phyloP scores from a whole-genome alignment of 2,888 invertebrate genomes.

The Dolichopus griseipennis region DNA sequence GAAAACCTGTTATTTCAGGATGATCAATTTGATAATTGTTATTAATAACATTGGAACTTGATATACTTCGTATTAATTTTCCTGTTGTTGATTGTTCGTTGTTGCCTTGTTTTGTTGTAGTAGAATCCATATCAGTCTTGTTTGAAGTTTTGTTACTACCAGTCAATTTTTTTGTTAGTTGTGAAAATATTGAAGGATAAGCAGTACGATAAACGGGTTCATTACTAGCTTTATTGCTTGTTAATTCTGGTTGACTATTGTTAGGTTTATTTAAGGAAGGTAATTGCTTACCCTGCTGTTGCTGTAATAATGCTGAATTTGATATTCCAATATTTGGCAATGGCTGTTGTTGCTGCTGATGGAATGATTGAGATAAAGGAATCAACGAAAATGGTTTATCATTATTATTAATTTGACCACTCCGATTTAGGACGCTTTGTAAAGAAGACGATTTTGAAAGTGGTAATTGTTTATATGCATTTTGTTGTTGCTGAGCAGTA shows the following conservation, averaged over 20 bases:
- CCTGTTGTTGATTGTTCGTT: slow-evolving; percentile 18
- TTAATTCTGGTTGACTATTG: slow-evolving; percentile 40
- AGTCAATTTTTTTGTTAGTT: slow-evolving; percentile 12
- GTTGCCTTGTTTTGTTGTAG: not conserved
- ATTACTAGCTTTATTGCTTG: slow-evolving; percentile 31
- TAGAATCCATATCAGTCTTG: not conserved
- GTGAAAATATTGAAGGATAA: slow-evolving; percentile 37
- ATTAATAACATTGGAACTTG: slow-evolving; percentile 36
- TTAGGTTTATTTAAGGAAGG: not conserved
- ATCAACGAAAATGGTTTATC: not conserved
- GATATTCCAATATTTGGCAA: slow-evolving; percentile 32
- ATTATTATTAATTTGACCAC: slow-evolving; percentile 10
- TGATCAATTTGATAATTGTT: slow-evolving; percentile 20
- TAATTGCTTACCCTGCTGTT: not conserved
- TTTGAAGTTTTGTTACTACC: not conserved
- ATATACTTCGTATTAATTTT: slow-evolving; percentile 38
- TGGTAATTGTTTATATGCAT: slow-evolving; percentile 21
- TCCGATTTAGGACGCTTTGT: slow-evolving; percentile 30
- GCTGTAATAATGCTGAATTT: slow-evolving; percentile 26
- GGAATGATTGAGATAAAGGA: slow-evolving; percentile 2
- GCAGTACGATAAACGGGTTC: not conserved
- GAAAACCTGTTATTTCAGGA: slow-evolving; percentile 22
- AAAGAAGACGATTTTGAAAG: slow-evolving; percentile 39
- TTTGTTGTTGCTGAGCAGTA: slow-evolving; percentile 28
- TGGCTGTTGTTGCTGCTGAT: slow-evolving; percentile 9